Evolutionary conservation across 2,797 vertebrate genomes (phyloP).

Genomic region (Ceryle rudis): DNA sequence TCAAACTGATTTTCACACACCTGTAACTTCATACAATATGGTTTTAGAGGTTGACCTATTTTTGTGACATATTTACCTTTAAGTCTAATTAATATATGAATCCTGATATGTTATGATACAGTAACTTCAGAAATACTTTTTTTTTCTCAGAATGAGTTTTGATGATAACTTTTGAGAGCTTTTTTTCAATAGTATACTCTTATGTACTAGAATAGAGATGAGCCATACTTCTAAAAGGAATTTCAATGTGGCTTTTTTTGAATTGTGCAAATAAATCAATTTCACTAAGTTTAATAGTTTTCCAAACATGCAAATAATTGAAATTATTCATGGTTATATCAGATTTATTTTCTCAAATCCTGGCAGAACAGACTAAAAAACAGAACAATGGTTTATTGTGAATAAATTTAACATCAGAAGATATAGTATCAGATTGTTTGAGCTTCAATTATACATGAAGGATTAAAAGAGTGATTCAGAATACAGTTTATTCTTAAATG

Average conservation of each 20-base stretch:
- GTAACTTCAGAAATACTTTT: constrained; percentile 13
- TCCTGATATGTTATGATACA: not conserved
- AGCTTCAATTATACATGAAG: not conserved
- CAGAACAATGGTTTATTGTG: not conserved
- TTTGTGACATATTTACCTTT: constrained; percentile 23
- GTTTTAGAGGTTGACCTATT: constrained; percentile 47
- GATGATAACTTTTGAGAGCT: not conserved
- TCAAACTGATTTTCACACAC: constrained; percentile 39
- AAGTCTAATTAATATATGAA: constrained; percentile 10
- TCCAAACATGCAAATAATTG: not conserved
- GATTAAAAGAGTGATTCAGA: constrained; percentile 3
- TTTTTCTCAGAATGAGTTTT: not conserved
- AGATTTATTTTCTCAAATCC: constrained; percentile 2
- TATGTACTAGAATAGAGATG: not conserved
- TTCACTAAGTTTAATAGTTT: not conserved
- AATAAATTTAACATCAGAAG: constrained; percentile 19
- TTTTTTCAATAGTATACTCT: not conserved
- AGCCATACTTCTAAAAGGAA: not conserved
- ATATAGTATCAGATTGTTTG: not conserved
- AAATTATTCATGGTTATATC: not conserved
- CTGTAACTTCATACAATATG: constrained; percentile 31
- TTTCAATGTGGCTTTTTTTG: not conserved
- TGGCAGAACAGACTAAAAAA: not conserved
- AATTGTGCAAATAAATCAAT: not conserved
- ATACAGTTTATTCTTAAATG: not conserved